These are phyloP conservation scores for Halesus radiatus DNA, from an alignment of 1,140 invertebrate species.

Conservation along the genomic window DNA sequence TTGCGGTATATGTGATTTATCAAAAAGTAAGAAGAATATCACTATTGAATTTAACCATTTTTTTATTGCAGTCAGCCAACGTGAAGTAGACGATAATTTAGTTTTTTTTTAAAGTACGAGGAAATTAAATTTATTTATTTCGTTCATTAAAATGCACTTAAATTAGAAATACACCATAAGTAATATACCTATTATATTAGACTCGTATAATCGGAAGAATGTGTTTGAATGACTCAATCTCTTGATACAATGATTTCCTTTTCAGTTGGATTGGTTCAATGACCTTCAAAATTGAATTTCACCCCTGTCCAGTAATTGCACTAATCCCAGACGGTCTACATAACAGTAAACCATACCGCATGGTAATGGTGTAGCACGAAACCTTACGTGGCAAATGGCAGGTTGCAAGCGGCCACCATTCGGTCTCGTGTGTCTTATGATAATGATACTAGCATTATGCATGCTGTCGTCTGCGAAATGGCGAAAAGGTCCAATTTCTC, in stretches of 20 bases:
- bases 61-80: no score
- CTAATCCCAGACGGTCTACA: neutral
- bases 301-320: neutral
- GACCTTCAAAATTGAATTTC: constrained; percentile 16
- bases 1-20: constrained; percentile 4
- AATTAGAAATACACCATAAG: no score
- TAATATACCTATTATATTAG: no score
- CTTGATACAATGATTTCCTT: neutral
- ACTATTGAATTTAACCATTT: no score
- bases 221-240: no score
- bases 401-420: neutral
- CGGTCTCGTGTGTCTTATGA: neutral
- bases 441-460: neutral
- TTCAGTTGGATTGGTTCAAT: neutral
- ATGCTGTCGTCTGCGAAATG: constrained; percentile 13
- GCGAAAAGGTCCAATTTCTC: neutral
- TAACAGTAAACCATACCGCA: neutral
- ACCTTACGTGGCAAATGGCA: neutral
- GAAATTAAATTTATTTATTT: no score
- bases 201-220: no score
- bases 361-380: neutral
- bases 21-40: no score
- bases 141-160: no score
- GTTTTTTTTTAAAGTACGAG: no score
- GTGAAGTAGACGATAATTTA: no score